Percentiles rank a stretch among this genome's conserved stretches.
phyloP scores from a whole-genome alignment of 2,888 invertebrate species.

The Mellilla xanthometata region DNA sequence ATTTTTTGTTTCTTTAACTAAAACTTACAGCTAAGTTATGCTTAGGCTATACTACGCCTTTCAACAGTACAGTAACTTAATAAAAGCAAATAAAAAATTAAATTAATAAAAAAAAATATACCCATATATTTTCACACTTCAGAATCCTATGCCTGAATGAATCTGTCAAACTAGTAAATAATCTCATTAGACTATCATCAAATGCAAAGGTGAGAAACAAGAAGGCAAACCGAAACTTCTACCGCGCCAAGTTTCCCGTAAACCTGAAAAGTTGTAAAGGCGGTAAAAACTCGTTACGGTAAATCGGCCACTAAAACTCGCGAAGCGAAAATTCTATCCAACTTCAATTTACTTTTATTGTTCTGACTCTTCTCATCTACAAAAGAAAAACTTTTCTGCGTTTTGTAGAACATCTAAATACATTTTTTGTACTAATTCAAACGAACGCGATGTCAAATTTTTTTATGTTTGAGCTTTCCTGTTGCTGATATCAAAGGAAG shows the following conservation, averaged over 20 bases:
- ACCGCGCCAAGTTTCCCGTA: slow-evolving; percentile 51
- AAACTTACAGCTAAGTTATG: too few relatives aligned
- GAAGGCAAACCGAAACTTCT: slow-evolving; percentile 48
- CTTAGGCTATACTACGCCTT: too few relatives aligned
- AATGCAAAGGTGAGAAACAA: slow-evolving; percentile 16
- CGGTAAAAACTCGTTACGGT: slow-evolving; percentile 80
- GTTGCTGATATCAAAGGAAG: slow-evolving; percentile 55
- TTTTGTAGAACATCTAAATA: slow-evolving; percentile 61
- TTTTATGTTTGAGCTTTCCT: slow-evolving; percentile 51
- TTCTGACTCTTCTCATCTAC: slow-evolving; percentile 70
- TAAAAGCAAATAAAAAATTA: too few relatives aligned
- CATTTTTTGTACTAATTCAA: slow-evolving; percentile 63
- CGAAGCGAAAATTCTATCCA: slow-evolving; percentile 80
- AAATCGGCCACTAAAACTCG: slow-evolving; percentile 80
- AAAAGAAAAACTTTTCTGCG: slow-evolving; percentile 54
- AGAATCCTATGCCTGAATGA: too few relatives aligned
- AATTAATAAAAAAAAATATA: too few relatives aligned
- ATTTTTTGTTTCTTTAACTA: too few relatives aligned
- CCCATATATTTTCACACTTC: too few relatives aligned
- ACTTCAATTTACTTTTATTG: slow-evolving; percentile 81
- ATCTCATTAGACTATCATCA: slow-evolving; percentile 7
- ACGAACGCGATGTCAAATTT: slow-evolving; percentile 59
- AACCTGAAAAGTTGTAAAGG: slow-evolving; percentile 72
- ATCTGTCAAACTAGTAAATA: too few relatives aligned
- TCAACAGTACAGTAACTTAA: too few relatives aligned